Conservation (phyloP, 2,797 vertebrate genomes). For the Halcyon chelicuti region DNA sequence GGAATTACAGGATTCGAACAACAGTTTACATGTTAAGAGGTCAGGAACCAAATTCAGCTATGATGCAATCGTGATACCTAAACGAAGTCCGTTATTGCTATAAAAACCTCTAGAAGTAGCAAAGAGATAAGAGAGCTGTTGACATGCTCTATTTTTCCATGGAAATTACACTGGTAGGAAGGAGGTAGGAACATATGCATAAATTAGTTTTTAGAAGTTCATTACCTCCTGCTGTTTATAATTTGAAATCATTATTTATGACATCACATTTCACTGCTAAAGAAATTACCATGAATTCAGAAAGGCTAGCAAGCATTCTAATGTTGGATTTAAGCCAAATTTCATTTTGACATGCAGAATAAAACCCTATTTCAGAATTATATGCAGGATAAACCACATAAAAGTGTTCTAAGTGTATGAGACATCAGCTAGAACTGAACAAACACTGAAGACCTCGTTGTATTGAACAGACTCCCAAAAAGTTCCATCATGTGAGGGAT, state of each 20-base stretch:
- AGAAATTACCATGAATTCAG: background rate
- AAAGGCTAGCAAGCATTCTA: background rate
- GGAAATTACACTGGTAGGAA: background rate
- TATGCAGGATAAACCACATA: background rate
- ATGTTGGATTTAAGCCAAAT: background rate
- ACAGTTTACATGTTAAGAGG: slow-evolving; percentile 58
- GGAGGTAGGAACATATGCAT: background rate
- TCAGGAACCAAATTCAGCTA: background rate
- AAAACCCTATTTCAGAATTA: background rate
- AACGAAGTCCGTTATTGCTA: background rate
- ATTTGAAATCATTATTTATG: slow-evolving; percentile 59
- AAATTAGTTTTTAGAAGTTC: slow-evolving; percentile 40
- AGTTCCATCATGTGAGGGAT: fast-evolving
- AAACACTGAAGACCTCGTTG: background rate
- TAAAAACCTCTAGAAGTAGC: background rate
- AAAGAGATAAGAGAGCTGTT: background rate
- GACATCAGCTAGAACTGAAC: background rate
- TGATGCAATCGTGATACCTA: background rate
- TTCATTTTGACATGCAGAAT: background rate
- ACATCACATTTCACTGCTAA: slow-evolving; percentile 42
- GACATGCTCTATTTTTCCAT: background rate
- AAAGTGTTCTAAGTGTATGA: background rate
- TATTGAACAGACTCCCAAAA: background rate
- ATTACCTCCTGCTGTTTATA: slow-evolving; percentile 59
- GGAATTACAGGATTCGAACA: slow-evolving; percentile 74